phyloP scores from a whole-genome alignment of 2,888 invertebrate genomes.

The Drosophila phalerata region DNA sequence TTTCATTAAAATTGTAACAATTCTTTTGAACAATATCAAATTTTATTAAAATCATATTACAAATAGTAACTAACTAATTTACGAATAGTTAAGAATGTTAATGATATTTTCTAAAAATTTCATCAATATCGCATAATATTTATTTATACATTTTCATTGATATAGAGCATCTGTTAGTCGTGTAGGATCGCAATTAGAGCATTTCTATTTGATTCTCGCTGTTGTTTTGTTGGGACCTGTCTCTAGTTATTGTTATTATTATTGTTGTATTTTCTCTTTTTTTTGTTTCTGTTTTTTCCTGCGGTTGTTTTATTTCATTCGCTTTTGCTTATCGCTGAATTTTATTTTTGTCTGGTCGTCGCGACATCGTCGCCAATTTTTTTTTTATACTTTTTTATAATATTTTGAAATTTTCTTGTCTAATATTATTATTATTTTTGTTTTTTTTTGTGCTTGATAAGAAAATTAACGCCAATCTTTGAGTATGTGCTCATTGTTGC shows the following conservation, averaged over 20 bases:
- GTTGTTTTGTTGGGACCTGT: constrained; percentile 33
- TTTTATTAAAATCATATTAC: background rate
- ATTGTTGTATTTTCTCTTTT: constrained; percentile 30
- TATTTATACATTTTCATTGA: background rate
- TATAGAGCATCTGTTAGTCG: constrained; percentile 5
- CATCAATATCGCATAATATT: too few species aligned
- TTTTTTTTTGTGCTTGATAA: constrained; percentile 54
- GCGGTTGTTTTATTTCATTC: constrained; percentile 20
- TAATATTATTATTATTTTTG: constrained; percentile 24
- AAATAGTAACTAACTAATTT: background rate
- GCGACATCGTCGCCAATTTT: constrained; percentile 36
- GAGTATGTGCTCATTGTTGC: constrained; percentile 16
- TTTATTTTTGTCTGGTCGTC: constrained; percentile 46
- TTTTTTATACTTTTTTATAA: constrained; percentile 17
- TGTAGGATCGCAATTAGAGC: background rate
- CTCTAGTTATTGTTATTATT: constrained; percentile 40
- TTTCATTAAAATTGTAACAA: too few species aligned
- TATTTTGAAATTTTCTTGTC: constrained; percentile 26
- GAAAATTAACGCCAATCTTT: constrained; percentile 53
- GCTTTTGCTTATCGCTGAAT: constrained; percentile 51
- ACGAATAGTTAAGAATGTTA: too few species aligned
- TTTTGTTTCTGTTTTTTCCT: constrained; percentile 20
- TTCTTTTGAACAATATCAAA: too few species aligned
- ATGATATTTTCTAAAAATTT: background rate
- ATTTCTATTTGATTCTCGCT: constrained; percentile 11